Evolutionary conservation across 2,888 invertebrate genomes (phyloP), one percentile per base, ranked within the genome.

Genomic region (Hofmannophila pseudospretella): DNA sequence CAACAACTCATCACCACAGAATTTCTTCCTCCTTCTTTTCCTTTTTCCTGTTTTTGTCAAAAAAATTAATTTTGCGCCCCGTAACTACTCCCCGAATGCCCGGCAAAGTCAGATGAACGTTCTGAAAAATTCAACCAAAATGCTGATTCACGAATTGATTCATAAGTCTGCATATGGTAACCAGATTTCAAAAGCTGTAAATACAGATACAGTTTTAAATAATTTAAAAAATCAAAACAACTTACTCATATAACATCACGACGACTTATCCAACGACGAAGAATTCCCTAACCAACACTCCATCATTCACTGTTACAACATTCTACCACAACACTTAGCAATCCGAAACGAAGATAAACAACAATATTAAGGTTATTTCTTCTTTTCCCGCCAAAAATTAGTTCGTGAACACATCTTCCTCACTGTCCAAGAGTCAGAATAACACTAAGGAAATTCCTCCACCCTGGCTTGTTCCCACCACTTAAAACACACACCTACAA

Each of bases 161-260:
- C n/a, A n/a, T n/a, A n/a, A n/a, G n/a, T n/a, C n/a, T n/a, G n/a
- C n/a, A n/a, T n/a, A n/a, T n/a, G n/a, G n/a, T n/a, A n/a, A n/a
- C n/a, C n/a, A n/a, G n/a, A n/a, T n/a, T n/a, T n/a, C n/a, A n/a
- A n/a, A n/a, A n/a, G 20, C 3, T 20, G 20, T 20, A 20, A 20
- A 20, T 20, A 5, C 20, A 7, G 20, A 5, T 7, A 26, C 1
- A 26, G 26, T n/a, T 30, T 34, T 34, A 36, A n/a, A n/a, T n/a
- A n/a, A n/a, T n/a, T n/a, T n/a, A n/a, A n/a, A n/a, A n/a, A n/a
- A n/a, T 20, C 30, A 29, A 38, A 42, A 42, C 42, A 42, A 74
- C 79, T 79, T 55, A 84, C 84, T 68, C 68, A 70, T 76, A 65
- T 63, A 73, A 73, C 85, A 85, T 82, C 63, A 74, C 85, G 77